Evolutionary conservation across 2,888 invertebrate species (phyloP).

Genomic region (Stenichneumon culpator): DNA sequence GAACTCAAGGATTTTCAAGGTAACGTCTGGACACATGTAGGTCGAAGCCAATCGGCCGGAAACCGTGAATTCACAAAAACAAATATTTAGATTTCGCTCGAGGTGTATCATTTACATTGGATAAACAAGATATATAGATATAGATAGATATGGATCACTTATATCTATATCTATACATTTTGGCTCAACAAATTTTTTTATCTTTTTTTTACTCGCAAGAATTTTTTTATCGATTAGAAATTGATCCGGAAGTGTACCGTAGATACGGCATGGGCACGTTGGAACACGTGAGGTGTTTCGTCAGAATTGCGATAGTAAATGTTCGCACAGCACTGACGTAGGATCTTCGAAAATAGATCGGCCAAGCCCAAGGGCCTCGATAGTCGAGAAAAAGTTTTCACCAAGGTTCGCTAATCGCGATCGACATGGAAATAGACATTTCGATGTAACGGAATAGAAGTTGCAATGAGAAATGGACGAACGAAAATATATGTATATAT

Average conservation of each 20-base stretch:
- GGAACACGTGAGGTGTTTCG: neutral
- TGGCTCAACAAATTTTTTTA: neutral
- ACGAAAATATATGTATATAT: neutral
- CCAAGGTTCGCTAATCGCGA: slow-evolving; percentile 9
- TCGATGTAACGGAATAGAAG: neutral
- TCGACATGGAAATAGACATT: slow-evolving; percentile 5
- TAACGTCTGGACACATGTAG: too few species aligned
- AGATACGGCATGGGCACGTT: neutral
- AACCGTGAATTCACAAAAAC: too few species aligned
- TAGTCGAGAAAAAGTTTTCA: slow-evolving; percentile 27
- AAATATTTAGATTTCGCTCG: too few species aligned
- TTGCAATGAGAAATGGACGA: neutral
- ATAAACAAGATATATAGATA: too few species aligned
- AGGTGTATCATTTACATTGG: too few species aligned
- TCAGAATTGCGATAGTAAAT: neutral
- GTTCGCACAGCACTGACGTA: slow-evolving; percentile 19
- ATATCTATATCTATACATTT: too few species aligned
- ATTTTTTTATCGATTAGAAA: neutral
- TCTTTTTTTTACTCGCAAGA: neutral
- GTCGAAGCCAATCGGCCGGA: too few species aligned
- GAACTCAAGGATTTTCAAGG: too few species aligned
- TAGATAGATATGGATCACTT: too few species aligned
- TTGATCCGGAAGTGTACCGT: slow-evolving; percentile 15
- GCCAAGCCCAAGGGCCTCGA: slow-evolving; percentile 10
- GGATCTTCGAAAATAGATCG: slow-evolving; percentile 30